Evolutionary conservation across 2,888 invertebrate genomes (phyloP), one percentile per base, ranked within the genome.

Genomic region (Pollenia angustigena): DNA sequence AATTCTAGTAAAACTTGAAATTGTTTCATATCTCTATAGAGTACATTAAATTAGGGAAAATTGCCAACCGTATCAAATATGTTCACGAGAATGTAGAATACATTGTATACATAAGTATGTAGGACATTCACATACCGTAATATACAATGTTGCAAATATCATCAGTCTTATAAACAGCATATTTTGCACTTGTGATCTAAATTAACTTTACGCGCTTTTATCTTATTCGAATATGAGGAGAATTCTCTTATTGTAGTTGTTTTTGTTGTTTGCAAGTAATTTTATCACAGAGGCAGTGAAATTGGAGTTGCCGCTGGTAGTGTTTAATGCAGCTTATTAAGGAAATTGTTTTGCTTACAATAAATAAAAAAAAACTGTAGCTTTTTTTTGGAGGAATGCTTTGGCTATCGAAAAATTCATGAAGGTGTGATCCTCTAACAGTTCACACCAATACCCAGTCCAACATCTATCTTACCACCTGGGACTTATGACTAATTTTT

Each of bases 191-290:
- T 16, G 10, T 54, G 62, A 52, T 23, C n/a, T 66, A n/a, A 18
- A 58, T 78, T 72, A 72, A 72, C 56, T 81, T 18, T 74, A 74
- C 74, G 81, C 81, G 72, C 72, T 74, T 64, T 44, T 64, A 44
- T 46, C 64, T 64, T 12, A 81, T 74, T 14, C 42, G 66, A 66
- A 71, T 81, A 66, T 18, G 18, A 32, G 18, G 32, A 23, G 40
- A 16, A 10, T 62, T 32, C 58, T 69, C 23, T 71, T 52, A 56
- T 78, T 78, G 23, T 66, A 18, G n/a, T 68, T 44, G 56, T 18
- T 68, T 40, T 81, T 72, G 66, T 81, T 72, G 66, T 72, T 81
- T 72, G 56, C 48, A 64, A 72, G 50, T 42, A 62, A 62, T 58
- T 52, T 16, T 62, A 16, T 18, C 54, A 42, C 56, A 56, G 62